These are phyloP conservation scores for Sarotherodon lohbergeri DNA, from an alignment of 2,113 vertebrate species.

Conservation along the genomic window DNA sequence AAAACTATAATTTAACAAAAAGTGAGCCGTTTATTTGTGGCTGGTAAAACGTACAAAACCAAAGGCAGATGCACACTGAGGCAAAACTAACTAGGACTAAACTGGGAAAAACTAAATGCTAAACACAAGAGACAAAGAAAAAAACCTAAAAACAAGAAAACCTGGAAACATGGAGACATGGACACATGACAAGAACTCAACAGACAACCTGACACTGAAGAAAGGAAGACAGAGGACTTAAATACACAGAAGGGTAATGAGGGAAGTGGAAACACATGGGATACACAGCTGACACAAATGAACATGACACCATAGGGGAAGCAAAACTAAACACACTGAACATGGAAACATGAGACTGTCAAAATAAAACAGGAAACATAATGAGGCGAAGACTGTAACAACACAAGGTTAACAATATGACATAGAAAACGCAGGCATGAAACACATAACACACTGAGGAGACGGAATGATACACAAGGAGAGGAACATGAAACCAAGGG, in stretches of 20 bases:
- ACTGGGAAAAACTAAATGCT: not conserved
- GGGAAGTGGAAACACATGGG: not conserved
- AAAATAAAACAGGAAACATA: not conserved
- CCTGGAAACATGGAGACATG: fast-evolving
- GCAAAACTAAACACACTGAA: not conserved
- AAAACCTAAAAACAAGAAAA: not conserved
- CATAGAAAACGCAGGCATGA: not conserved
- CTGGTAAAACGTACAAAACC: not conserved
- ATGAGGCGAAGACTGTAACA: not conserved
- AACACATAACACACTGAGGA: not conserved
- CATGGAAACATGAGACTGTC: not conserved
- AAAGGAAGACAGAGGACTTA: not conserved
- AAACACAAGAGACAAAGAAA: not conserved
- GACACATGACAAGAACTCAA: not conserved
- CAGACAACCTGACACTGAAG: not conserved
- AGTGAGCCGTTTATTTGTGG: not conserved
- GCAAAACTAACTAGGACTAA: not conserved
- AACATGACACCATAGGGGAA: not conserved
- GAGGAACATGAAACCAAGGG: not conserved
- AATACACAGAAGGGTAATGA: not conserved
- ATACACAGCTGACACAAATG: not conserved
- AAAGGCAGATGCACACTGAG: not conserved
- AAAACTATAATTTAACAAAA: not conserved
- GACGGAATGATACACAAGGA: not conserved
- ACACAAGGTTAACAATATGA: not conserved